Percentiles rank a stretch among this genome's conserved stretches.
Conservation (phyloP, 2,113 vertebrate species). For the Ardeotis arabs region DNA sequence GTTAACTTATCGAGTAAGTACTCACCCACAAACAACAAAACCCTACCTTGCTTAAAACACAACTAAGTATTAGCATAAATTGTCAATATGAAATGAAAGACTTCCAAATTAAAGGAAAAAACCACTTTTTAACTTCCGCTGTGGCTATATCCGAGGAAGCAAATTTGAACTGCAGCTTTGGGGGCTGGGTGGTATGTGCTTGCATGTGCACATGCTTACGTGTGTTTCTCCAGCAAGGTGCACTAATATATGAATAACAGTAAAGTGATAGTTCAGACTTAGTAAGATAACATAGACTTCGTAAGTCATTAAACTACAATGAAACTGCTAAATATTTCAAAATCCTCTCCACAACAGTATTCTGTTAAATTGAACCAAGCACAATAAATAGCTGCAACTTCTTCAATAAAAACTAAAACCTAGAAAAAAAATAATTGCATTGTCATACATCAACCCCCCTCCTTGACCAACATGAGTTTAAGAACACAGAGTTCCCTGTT, state of each 20-base stretch:
- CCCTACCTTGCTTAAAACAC: not conserved
- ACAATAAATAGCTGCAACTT: not conserved
- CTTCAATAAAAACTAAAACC: not conserved
- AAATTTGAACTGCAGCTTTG: not conserved
- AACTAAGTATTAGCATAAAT: not conserved
- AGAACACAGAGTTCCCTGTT: not conserved
- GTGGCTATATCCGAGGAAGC: not conserved
- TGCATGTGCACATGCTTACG: not conserved
- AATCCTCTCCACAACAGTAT: not conserved
- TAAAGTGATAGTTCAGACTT: not conserved
- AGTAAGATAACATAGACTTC: not conserved
- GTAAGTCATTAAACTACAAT: not conserved
- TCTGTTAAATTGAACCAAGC: not conserved
- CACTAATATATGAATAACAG: not conserved
- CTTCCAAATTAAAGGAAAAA: not conserved
- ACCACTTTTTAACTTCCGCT: not conserved
- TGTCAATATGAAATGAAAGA: not conserved
- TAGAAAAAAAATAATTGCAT: not conserved
- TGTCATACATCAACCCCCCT: not conserved
- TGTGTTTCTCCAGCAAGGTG: not conserved
- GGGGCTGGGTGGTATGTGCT: not conserved
- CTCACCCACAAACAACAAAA: not conserved
- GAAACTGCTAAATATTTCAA: not conserved
- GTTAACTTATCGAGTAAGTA: not conserved
- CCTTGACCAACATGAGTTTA: not conserved